These are phyloP conservation scores for Callospermophilus lateralis DNA, from an alignment of 2,113 vertebrate species.

Conservation along the genomic window DNA sequence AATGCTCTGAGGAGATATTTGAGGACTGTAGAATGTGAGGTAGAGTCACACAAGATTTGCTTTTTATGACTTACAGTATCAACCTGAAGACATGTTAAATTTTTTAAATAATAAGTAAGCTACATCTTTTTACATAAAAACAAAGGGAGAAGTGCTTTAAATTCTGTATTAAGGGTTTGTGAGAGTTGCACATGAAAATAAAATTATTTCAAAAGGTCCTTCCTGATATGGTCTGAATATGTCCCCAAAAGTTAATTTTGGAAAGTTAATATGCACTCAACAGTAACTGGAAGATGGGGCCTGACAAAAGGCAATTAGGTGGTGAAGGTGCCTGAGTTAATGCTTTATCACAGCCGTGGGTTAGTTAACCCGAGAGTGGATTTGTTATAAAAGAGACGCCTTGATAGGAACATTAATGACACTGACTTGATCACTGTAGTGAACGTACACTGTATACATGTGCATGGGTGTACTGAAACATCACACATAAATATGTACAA, in stretches of 20 bases:
- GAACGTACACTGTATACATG: too few species aligned
- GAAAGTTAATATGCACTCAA: neutral
- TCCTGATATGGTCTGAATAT: neutral
- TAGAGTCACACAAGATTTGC: neutral
- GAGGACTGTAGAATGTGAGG: neutral
- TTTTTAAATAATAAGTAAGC: conserved; percentile 34
- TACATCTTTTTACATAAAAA: conserved; percentile 7
- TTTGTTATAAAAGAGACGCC: neutral
- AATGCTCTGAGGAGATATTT: neutral
- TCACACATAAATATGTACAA: too few species aligned
- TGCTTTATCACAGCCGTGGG: neutral
- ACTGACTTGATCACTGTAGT: too few species aligned
- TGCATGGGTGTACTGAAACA: too few species aligned
- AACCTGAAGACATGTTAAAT: neutral
- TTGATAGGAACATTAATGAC: too few species aligned
- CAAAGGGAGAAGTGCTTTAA: neutral
- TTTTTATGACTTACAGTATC: neutral
- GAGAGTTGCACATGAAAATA: neutral
- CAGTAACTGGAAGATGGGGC: neutral
- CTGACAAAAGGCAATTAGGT: neutral
- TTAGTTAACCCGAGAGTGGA: neutral
- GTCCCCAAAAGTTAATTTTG: neutral
- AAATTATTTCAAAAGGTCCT: conserved; percentile 26
- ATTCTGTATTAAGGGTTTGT: neutral
- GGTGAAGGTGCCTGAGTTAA: neutral